Conservation (phyloP, 2,113 vertebrate genomes). For the Odobenus rosmarus region DNA sequence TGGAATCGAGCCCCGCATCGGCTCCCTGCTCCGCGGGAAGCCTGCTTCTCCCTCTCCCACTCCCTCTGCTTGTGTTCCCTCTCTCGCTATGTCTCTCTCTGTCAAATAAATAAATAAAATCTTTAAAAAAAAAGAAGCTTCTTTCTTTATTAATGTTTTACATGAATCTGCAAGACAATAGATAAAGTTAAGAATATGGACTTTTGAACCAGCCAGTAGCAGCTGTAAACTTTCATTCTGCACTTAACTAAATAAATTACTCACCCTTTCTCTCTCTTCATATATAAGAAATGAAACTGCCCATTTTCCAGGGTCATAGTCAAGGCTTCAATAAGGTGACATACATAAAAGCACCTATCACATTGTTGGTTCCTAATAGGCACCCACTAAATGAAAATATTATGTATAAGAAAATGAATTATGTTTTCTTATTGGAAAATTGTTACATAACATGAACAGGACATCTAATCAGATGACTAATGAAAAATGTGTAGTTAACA, state of each 20-base stretch:
- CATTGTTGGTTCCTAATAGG: background rate
- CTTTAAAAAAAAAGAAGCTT: background rate
- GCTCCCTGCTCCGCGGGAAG: too few species aligned
- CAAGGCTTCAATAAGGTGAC: background rate
- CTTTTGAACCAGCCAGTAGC: background rate
- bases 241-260: background rate
- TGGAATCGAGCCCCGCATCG: too few species aligned
- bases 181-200: background rate
- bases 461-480: background rate
- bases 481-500: background rate
- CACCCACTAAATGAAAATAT: background rate
- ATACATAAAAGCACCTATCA: background rate
- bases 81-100: too few species aligned
- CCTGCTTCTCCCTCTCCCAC: too few species aligned
- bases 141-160: background rate
- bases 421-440: background rate
- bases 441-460: background rate
- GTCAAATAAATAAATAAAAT: too few species aligned
- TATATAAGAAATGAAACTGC: background rate
- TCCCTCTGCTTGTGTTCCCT: too few species aligned
- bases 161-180: background rate
- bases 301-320: background rate
- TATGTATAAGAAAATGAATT: background rate
- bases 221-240: slow-evolving; percentile 20
- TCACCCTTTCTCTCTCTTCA: background rate